Conservation (phyloP, 2,797 vertebrate species). For the Coendou prehensilis region DNA sequence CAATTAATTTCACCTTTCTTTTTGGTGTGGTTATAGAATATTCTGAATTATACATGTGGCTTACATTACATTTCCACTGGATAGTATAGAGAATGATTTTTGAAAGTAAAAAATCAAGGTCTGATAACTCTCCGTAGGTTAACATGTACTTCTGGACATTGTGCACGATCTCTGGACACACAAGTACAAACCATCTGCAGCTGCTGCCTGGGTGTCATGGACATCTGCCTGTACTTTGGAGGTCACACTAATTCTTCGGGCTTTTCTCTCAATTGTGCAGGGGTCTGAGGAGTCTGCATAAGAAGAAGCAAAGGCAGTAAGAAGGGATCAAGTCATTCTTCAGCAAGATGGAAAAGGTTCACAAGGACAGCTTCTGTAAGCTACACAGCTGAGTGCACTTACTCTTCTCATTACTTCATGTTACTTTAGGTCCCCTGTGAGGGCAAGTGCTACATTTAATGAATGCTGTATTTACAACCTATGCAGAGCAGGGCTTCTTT, state of each 20-base stretch:
- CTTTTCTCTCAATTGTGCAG: constrained; percentile 87
- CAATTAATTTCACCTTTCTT: not conserved
- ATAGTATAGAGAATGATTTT: constrained; percentile 18
- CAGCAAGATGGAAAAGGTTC: constrained; percentile 32
- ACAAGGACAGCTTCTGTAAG: not conserved
- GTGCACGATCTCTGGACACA: constrained; percentile 59
- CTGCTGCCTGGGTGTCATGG: constrained; percentile 84
- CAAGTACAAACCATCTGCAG: constrained; percentile 84
- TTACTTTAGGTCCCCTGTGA: not conserved
- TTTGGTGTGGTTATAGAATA: not conserved
- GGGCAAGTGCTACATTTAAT: constrained; percentile 3
- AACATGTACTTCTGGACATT: constrained; percentile 47
- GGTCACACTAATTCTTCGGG: constrained; percentile 88
- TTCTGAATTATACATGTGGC: constrained; percentile 21
- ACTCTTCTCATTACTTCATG: not conserved
- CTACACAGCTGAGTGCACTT: not conserved
- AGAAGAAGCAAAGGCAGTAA: constrained; percentile 77
- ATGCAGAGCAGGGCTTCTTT: constrained; percentile 11
- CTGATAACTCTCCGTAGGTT: not conserved
- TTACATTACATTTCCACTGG: constrained; percentile 33
- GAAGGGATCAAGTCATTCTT: constrained; percentile 55
- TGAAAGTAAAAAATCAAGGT: not conserved
- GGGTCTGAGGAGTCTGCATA: constrained; percentile 84
- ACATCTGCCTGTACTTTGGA: constrained; percentile 86
- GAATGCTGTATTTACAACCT: constrained; percentile 9